Base-by-base conservation (phyloP, 2,888 invertebrate genomes). In the Heteromurus nitidus region DNA sequence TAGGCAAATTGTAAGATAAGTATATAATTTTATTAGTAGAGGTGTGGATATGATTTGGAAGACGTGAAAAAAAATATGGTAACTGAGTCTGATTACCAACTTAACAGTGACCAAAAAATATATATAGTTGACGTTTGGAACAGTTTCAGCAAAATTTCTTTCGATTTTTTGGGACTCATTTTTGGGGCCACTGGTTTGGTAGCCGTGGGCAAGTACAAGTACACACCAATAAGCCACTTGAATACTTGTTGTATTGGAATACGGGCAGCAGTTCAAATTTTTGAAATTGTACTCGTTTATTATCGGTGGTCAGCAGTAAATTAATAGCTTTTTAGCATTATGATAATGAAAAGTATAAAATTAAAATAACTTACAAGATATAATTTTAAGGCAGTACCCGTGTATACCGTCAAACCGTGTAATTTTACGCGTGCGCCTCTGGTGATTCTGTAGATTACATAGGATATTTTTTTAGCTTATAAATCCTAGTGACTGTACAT, bases 351-450 rank as follows among this genome's bases (percentile, higher is more conserved):
- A n/a, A 53, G 53, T 24, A n/a, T 53, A 53, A 53, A 53, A 22
- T 3, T 22, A 13, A 26, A 1, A 55, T 55, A 55, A 55, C 55
- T 55, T 55, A 55, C 26, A 24, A 11, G 55, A n/a, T 36, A 47
- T 47, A 16, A 47, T 47, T n/a, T n/a, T 47, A 55, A 55, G 55
- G 55, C 11, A 26, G 47, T 47, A 11, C 47, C 47, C 47, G 47
- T 47, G n/a, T 47, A 47, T n/a, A n/a, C n/a, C n/a, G n/a, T n/a
- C n/a, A n/a, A n/a, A n/a, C 47, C 47, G 47, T 47, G 47, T 47
- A 47, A 60, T 30, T 55, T 60, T 60, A 60, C 30, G n/a, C 60
- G 60, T 60, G 60, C 28, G 30, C 31, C n/a, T n/a, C 60, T 60
- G 30, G 60, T 60, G 60, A 60, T 60, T 60, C 60, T 60, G 3